Base-by-base conservation (phyloP, 2,888 invertebrate species). In the Auanema sp. region DNA sequence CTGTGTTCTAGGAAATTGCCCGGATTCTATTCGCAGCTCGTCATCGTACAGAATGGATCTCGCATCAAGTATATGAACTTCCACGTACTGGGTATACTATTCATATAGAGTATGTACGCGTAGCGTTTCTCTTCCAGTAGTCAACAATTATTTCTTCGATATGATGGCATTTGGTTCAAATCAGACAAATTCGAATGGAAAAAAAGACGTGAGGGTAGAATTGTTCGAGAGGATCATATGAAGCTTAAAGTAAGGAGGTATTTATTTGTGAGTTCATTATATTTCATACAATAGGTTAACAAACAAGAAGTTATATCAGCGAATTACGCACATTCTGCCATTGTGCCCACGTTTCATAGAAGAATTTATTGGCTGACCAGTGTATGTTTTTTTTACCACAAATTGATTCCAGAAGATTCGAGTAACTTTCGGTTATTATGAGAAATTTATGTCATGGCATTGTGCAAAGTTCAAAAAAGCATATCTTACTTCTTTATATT, bases 181-280 rank as follows among this genome's bases (percentile, higher is more conserved):
- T 65, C 60, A 40, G 73, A 74, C 58, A 65, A 65, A 1, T 77
- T 71, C 49, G 60, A 66, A 18, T 97, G 97, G 96, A 96, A 96
- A 88, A 95, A 95, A 84, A 88, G 97, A 76, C 94, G 94, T 86
- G 96, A 96, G 85, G 96, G 96, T 23, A 95, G 95, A 87, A 94
- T 95, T 69, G 95, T 95, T 63, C 88, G 97, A 79, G 97, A 97
- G 86, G 97, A 97, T 88, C 97, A 97, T 86, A 96, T 97, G 96
- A 96, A 96, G 86, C 89, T 97, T 72, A 97, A 97, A 89, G 65
- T 66, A 41, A 8, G 95, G 95, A 12, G 2, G 4, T 23, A 1
- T 1, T 40, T 58, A 11, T 33, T 53, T 58, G 6, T 55, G 8
- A 21, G n/a, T 14, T 21, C 40, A 41, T 18, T 57, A 12, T 4